These are phyloP conservation scores for Solenopsis fugax DNA, from an alignment of 1,140 invertebrate genomes.

Conservation along the genomic window DNA sequence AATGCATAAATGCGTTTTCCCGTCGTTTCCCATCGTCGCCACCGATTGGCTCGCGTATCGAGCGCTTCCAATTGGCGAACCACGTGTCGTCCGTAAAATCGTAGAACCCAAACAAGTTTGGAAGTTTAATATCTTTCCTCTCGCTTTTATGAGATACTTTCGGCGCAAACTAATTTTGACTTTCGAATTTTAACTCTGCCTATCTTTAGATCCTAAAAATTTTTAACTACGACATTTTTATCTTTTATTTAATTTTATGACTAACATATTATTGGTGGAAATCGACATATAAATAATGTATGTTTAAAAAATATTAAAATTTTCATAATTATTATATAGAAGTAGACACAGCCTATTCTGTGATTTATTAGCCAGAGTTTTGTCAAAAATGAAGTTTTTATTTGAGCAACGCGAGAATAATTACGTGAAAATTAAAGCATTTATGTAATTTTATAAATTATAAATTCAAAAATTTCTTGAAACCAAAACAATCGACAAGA, in stretches of 20 bases:
- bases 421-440: neutral
- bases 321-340: neutral
- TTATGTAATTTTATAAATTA: neutral
- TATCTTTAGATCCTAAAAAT: neutral
- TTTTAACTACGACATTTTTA: neutral
- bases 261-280: neutral
- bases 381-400: neutral
- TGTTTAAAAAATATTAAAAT: neutral
- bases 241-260: neutral
- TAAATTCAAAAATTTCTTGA: neutral
- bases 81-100: constrained; percentile 52
- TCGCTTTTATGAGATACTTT: constrained; percentile 27
- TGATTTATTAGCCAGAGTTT: neutral
- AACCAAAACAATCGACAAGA: neutral
- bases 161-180: constrained; percentile 8
- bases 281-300: neutral
- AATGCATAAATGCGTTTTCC: constrained; percentile 72
- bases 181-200: neutral
- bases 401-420: neutral
- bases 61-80: constrained; percentile 43
- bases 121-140: constrained; percentile 24
- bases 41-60: constrained; percentile 49
- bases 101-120: constrained; percentile 36
- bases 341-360: neutral
- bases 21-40: constrained; percentile 38